phyloP scores from a whole-genome alignment of 2,797 vertebrate genomes.

The Chloroceryle amazona region DNA sequence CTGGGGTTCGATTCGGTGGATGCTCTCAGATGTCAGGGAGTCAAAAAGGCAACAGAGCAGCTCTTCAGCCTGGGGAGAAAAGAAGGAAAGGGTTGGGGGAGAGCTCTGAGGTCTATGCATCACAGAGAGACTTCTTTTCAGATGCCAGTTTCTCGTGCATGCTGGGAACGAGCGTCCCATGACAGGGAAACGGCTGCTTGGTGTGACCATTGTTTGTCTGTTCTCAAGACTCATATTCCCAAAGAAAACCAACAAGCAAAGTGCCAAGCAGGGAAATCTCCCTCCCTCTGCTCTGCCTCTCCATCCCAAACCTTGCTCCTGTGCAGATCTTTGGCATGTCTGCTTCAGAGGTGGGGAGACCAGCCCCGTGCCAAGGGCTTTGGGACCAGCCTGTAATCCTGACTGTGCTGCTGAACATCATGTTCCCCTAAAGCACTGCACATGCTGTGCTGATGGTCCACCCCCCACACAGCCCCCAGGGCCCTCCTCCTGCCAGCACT shows the following conservation, averaged over 20 bases:
- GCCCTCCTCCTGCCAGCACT: neutral
- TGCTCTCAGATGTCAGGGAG: constrained; percentile 68
- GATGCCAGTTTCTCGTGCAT: neutral
- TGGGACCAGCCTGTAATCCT: neutral
- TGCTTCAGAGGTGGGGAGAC: neutral
- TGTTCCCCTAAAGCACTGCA: neutral
- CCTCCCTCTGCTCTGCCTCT: neutral
- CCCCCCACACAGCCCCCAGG: neutral
- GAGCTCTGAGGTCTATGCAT: neutral
- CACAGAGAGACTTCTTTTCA: neutral
- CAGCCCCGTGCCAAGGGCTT: neutral
- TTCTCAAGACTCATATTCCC: neutral
- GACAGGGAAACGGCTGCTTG: neutral
- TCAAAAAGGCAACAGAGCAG: constrained; percentile 80
- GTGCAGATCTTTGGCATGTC: neutral
- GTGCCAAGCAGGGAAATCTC: neutral
- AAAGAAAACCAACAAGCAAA: neutral
- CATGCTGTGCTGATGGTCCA: neutral
- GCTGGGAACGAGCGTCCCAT: neutral
- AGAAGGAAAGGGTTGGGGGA: neutral
- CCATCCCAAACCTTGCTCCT: neutral
- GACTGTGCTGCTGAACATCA: neutral
- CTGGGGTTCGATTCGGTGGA: constrained; percentile 12
- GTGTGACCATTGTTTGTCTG: fast-evolving
- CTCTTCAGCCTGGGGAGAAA: constrained; percentile 70